Conservation (phyloP, 1,140 invertebrate species). For the Plodia interpunctella region DNA sequence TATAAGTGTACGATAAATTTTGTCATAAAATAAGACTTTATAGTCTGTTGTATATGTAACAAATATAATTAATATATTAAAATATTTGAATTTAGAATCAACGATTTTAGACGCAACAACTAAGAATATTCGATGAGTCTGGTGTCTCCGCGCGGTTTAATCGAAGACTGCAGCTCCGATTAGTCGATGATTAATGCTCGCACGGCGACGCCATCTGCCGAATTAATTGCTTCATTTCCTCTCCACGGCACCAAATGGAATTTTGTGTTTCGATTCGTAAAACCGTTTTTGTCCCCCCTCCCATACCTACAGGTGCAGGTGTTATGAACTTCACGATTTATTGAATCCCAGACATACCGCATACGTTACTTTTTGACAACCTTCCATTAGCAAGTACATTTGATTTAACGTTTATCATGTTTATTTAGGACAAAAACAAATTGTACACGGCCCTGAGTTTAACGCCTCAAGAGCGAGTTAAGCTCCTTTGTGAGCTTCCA, state of each 20-base stretch:
- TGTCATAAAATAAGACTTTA: too few relatives aligned
- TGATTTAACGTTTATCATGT: constrained; percentile 20
- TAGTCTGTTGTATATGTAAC: background rate
- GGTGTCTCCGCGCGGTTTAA: constrained; percentile 53
- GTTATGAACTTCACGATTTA: constrained; percentile 40
- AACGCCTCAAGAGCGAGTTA: constrained; percentile 64
- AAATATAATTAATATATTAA: background rate
- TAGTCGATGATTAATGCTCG: constrained; percentile 75
- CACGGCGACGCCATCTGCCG: constrained; percentile 72
- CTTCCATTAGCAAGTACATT: constrained; percentile 1
- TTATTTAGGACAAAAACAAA: constrained; percentile 27
- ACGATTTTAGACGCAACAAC: background rate
- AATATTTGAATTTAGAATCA: background rate
- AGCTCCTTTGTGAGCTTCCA: constrained; percentile 60
- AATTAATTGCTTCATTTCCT: constrained; percentile 77
- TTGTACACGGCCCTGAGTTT: constrained; percentile 43
- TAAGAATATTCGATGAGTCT: background rate
- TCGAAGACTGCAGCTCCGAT: constrained; percentile 75
- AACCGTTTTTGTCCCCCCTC: constrained; percentile 59
- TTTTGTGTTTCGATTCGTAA: constrained; percentile 68
- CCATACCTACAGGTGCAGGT: constrained; percentile 47
- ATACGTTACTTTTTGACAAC: constrained; percentile 16
- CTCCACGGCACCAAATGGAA: constrained; percentile 71
- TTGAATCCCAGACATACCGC: constrained; percentile 21
- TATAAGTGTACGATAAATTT: too few relatives aligned